Percentiles rank a stretch among this genome's conserved stretches.
Conservation (phyloP, 2,113 vertebrate species). For the Garra rufa region DNA sequence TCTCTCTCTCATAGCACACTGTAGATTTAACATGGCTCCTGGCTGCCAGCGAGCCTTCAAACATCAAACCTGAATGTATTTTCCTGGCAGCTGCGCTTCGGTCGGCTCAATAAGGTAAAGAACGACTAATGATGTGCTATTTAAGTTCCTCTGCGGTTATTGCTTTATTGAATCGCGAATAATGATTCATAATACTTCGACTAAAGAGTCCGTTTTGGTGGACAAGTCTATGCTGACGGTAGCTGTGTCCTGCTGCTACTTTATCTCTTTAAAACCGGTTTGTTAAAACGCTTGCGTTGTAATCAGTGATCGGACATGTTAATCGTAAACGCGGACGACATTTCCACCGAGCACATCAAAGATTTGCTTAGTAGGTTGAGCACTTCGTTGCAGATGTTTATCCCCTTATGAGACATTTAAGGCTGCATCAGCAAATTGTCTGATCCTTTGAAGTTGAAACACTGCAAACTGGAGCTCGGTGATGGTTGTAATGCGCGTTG, state of each 20-base stretch:
- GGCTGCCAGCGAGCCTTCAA: conserved; percentile 58
- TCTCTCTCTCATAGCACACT: conserved; percentile 51
- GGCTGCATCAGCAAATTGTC: neutral
- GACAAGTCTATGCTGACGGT: conserved; percentile 16
- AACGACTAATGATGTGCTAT: neutral
- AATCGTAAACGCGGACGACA: neutral
- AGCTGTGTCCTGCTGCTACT: conserved; percentile 37
- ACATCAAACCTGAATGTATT: conserved; percentile 64
- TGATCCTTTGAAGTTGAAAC: neutral
- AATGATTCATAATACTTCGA: conserved; percentile 20
- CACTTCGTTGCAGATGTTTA: conserved; percentile 53
- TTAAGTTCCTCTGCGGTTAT: neutral
- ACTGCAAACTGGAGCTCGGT: neutral
- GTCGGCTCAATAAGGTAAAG: conserved; percentile 55
- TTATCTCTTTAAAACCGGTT: conserved; percentile 28
- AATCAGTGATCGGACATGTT: neutral
- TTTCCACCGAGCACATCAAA: neutral
- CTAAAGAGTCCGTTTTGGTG: conserved; percentile 10
- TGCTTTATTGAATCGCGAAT: conserved; percentile 5
- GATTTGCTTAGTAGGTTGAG: neutral
- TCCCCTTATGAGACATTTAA: conserved; percentile 21
- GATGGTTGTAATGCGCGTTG: neutral
- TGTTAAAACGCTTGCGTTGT: neutral
- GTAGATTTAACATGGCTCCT: conserved; percentile 68
- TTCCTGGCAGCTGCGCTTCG: conserved; percentile 19